phyloP scores from a whole-genome alignment of 2,888 invertebrate species.

The Galeruca laticollis region DNA sequence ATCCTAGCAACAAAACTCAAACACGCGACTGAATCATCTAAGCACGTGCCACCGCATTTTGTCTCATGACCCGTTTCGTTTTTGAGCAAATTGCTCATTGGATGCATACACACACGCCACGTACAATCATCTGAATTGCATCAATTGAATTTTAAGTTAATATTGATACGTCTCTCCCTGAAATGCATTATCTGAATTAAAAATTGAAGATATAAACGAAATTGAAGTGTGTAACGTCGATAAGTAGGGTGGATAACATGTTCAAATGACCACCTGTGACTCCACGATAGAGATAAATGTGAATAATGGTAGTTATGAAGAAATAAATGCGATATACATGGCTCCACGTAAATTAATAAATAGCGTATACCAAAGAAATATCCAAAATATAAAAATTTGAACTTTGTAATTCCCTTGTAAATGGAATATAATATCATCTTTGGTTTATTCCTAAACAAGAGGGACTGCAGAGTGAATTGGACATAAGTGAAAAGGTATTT shows the following conservation, averaged over 20 bases:
- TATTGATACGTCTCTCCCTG: constrained; percentile 45
- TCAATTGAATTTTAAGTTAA: constrained; percentile 52
- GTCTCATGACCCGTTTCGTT: constrained; percentile 40
- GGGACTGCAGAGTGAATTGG: too few species aligned
- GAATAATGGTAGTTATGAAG: too few species aligned
- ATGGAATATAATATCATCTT: too few species aligned
- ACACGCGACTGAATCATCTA: constrained; percentile 45
- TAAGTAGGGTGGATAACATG: constrained; percentile 21
- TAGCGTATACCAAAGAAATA: too few species aligned
- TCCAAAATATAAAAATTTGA: too few species aligned
- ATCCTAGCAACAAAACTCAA: constrained; percentile 38
- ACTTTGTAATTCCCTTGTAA: too few species aligned
- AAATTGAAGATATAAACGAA: constrained; percentile 35
- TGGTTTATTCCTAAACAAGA: too few species aligned
- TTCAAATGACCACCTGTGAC: constrained; percentile 40
- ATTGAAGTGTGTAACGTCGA: constrained; percentile 21
- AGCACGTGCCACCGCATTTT: constrained; percentile 34
- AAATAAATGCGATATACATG: too few species aligned
- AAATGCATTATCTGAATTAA: constrained; percentile 47
- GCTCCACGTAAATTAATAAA: too few species aligned
- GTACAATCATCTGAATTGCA: constrained; percentile 46
- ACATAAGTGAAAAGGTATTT: too few species aligned
- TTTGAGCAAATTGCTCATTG: constrained; percentile 43
- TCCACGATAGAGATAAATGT: not conserved
- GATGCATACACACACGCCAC: constrained; percentile 28